Base-by-base conservation (phyloP, 2,797 vertebrate species). In the Enteromius radiatus region DNA sequence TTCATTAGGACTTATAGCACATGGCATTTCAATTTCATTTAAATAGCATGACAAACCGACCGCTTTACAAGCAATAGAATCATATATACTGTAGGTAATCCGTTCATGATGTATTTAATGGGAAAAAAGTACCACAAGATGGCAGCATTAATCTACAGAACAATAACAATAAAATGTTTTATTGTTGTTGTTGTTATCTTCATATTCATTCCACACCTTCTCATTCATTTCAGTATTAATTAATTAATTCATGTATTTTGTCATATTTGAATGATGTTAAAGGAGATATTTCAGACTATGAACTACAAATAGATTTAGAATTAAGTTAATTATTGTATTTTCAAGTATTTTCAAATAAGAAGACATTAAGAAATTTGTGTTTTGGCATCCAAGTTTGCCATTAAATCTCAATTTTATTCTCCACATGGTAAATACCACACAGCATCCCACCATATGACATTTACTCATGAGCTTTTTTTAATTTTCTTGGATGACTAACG, bases 111-210 rank as follows among this genome's bases (percentile, higher is more conserved):
- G 7, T 17, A 26, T 61, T 17, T 23, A 61, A 59, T 56, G 12
- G 28, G 9, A 54, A 33, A 0, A 74, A 31, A 0, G 0, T 4
- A 78, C 91, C 93, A 92, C 68, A 70, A 91, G 94, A 91, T 93
- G 91, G 91, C 63, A 81, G 75, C 74, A 86, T 45, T 31, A 76
- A 26, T 28, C 23, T 38, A 61, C 47, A 76, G n/a, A 76, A 61
- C 21, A 36, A 4, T 1, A 33, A 26, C 4, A 17, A 31, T 23
- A 1, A 3, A 31, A 2, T 1, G 36, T 33, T 26, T 11, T 28
- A 26, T 56, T 56, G 0, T 14, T 26, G 4, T 12, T 56, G n/a
- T 23, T n/a, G 10, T 28, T 61, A 45, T 70, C 43, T 3, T 43
- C 9, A 71, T 4, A 19, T 71, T 71, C 31, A 31, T 5, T 8